Base-by-base conservation (phyloP, 2,888 invertebrate genomes). In the Ferrisia virgata region DNA sequence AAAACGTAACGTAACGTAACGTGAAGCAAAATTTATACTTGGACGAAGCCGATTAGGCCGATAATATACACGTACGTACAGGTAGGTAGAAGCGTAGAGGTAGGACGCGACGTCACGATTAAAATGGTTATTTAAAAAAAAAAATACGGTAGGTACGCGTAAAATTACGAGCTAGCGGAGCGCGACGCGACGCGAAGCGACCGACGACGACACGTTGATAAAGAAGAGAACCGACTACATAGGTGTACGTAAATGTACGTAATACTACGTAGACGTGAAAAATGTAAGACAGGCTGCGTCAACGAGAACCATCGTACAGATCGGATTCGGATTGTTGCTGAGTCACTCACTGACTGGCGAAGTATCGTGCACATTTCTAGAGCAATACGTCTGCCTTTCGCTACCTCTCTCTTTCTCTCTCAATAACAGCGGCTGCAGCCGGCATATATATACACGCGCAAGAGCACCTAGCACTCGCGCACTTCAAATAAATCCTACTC, bases 271-370 rank as follows among this genome's bases (percentile, higher is more conserved):
- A 22, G 0, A 22, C 18, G 53, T 53, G n/a, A 11, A 18, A 28
- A 2, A 13, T 18, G 39, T 11, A 78, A 18, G n/a, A 31, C 6
- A 47, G 31, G 53, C 39, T 4, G 31, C 81, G 36, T 15, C 80
- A 18, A 47, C 81, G 28, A 64, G 9, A 80, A 80, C 82, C 15
- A 69, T 72, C 64, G 22, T 40, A 40, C 40, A 40, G 28, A 82
- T 82, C 64, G 40, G 25, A 82, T 53, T 47, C 47, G 53, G 53
- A 53, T 53, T 53, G 53, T 53, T 22, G 53, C 8, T 8, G 36
- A 8, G 69, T 82, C 72, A 82, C 72, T 82, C 82, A 82, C 82
- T 72, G 72, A 82, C 82, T 82, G 82, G 64, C 82, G n/a, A 82
- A 33, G 40, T 36, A 64, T 18, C 28, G 18, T 36, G 22, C 28